phyloP scores from a whole-genome alignment of 2,797 vertebrate species.

The Spinus olivaceus region DNA sequence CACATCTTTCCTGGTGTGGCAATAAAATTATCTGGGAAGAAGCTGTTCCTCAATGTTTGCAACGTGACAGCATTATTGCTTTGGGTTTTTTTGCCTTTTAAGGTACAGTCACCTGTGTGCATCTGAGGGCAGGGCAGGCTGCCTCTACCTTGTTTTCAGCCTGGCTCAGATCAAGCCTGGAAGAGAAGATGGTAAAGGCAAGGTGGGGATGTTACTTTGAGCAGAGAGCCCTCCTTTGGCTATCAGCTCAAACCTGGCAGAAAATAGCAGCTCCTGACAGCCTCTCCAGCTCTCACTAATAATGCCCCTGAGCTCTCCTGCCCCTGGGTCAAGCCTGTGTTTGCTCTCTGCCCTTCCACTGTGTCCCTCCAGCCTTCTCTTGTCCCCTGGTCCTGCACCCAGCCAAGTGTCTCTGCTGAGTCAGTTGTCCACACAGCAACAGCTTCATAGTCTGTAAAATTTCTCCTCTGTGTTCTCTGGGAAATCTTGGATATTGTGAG shows the following conservation, averaged over 20 bases:
- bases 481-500: not conserved
- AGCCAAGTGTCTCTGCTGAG: not conserved
- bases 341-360: not conserved
- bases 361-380: not conserved
- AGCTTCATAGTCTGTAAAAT: not conserved
- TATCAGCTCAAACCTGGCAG: not conserved
- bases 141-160: not conserved
- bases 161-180: not conserved
- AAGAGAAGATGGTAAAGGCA: not conserved
- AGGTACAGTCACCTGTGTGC: not conserved
- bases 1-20: not conserved
- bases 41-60: not conserved
- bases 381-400: rapidly evolving
- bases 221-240: not conserved
- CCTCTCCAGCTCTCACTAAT: not conserved
- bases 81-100: not conserved
- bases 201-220: not conserved
- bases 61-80: rapidly evolving
- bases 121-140: not conserved
- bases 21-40: not conserved
- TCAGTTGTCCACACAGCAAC: not conserved
- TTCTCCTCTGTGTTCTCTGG: not conserved
- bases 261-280: not conserved
- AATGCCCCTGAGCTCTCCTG: too few species aligned
- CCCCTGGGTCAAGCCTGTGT: not conserved